These are phyloP conservation scores for Rhinoptilus africanus DNA, from an alignment of 2,113 vertebrate genomes.

Conservation along the genomic window DNA sequence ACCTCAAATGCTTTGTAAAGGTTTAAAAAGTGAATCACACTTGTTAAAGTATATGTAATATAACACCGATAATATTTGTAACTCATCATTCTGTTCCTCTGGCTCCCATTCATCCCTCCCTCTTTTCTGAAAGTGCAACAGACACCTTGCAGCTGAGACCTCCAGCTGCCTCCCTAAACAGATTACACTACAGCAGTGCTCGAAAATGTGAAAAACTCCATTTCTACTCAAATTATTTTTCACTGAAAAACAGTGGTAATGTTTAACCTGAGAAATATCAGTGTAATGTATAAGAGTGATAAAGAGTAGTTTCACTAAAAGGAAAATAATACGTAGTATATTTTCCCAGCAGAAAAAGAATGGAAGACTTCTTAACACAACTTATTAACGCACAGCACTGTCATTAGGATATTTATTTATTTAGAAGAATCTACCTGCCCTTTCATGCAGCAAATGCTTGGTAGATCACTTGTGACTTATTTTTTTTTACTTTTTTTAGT, in stretches of 20 bases:
- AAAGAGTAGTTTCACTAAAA: background rate
- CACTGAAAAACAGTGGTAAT: background rate
- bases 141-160: background rate
- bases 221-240: background rate
- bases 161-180: background rate
- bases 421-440: background rate
- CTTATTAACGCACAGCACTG: background rate
- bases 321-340: background rate
- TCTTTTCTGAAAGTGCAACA: background rate
- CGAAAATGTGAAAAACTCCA: background rate
- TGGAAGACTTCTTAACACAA: background rate
- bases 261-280: background rate
- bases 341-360: background rate
- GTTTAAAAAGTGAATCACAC: background rate
- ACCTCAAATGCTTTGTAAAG: background rate
- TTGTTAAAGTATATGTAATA: background rate
- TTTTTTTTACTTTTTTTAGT: background rate
- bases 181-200: background rate
- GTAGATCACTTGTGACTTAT: background rate
- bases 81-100: background rate
- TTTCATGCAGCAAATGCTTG: background rate
- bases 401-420: background rate
- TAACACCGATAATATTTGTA: background rate
- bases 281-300: background rate
- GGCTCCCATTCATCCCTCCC: background rate